Evolutionary conservation across 1,140 invertebrate species (phyloP), one percentile per base, ranked within the genome.

Genomic region (Melanaphis sacchari): DNA sequence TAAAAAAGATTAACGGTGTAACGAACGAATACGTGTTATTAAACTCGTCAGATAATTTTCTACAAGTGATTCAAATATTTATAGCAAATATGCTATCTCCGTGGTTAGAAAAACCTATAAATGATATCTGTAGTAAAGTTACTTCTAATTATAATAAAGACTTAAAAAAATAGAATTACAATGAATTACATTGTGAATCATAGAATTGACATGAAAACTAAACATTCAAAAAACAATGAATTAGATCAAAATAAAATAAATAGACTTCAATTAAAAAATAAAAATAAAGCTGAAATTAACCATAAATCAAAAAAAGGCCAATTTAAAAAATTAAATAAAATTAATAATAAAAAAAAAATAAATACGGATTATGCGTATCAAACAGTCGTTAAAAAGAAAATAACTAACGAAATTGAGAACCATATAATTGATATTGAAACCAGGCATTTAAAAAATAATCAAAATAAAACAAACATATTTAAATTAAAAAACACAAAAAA

Each of bases 41-140:
- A 11, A 40, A 90, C 6, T 90, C 88, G 1, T 38, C 49, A 3
- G 88, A n/a, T 3, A 90, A 59, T 40, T 90, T 59, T 41, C 26
- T 54, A 31, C 36, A 90, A 31, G 88, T 11, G 1, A 38, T 90
- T 41, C 36, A 90, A 59, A 59, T 59, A 59, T 90, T 90, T 26
- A 6, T 90, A 40, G 88, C 88, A 18, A 54, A 90, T 31, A 90
- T 90, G 36, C 24, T 90, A 41, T 90, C 49, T 31, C 88, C 38
- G 9, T 90, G 88, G 88, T 5, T 90, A 43, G 52, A 31, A n/a
- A 59, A 90, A 59, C 22, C 49, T 15, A 90, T 52, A 38, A 89
- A 46, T 15, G 7, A 89, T 38, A 52, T 38, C 11, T 89, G 87
- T 9, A 76, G 5, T 76, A n/a, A 89, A 52, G 41, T 0, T 2